phyloP scores from a whole-genome alignment of 1,140 invertebrate genomes.

The Zaprionus davidi region DNA sequence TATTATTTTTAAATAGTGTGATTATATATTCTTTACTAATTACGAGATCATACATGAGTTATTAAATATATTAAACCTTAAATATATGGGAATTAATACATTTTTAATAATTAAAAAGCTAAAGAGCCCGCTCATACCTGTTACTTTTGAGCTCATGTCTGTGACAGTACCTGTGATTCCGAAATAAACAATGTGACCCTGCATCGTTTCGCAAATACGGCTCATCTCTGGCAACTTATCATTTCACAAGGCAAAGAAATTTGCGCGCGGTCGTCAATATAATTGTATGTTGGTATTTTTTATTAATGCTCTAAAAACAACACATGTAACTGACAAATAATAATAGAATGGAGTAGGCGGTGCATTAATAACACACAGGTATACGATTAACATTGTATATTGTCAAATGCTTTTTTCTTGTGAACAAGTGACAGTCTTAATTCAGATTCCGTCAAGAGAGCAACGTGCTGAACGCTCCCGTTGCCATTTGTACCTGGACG shows the following conservation, averaged over 20 bases:
- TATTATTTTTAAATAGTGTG: too few species aligned
- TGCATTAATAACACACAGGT: conserved; percentile 25
- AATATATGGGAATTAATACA: too few species aligned
- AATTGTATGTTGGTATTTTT: conserved; percentile 44
- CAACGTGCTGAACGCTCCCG: conserved; percentile 32
- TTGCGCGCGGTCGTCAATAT: conserved; percentile 35
- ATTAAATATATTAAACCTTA: too few species aligned
- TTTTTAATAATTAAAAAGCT: not conserved
- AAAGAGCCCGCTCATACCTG: not conserved
- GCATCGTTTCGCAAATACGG: not conserved
- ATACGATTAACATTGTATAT: conserved; percentile 1
- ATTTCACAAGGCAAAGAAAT: conserved; percentile 25
- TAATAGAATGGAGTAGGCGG: conserved; percentile 26
- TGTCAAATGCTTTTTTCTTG: conserved; percentile 9
- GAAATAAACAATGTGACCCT: not conserved
- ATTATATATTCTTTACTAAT: too few species aligned
- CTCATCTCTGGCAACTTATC: conserved; percentile 1
- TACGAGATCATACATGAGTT: too few species aligned
- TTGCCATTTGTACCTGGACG: conserved; percentile 21
- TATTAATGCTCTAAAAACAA: conserved; percentile 19
- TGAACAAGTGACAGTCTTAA: conserved; percentile 34
- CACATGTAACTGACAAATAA: conserved; percentile 32
- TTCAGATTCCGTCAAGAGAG: conserved; percentile 22
- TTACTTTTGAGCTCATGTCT: not conserved
- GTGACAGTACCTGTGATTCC: not conserved